Evolutionary conservation across 2,888 invertebrate genomes (phyloP).

Genomic region (Entomobrya proxima): DNA sequence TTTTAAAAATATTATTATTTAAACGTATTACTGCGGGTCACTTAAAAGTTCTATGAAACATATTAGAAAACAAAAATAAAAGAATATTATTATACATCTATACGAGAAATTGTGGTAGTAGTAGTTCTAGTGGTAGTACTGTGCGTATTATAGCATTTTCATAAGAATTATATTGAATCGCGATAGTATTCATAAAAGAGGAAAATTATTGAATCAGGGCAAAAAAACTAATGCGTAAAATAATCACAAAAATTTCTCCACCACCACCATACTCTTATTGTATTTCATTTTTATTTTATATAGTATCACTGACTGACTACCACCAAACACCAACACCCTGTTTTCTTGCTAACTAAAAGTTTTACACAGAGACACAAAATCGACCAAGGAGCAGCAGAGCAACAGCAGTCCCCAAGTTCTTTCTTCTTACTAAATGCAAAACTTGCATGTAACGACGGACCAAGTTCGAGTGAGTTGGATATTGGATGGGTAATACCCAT

Average conservation of each 20-base stretch:
- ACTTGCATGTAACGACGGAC: slow-evolving; percentile 23
- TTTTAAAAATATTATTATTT: background rate
- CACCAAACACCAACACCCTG: slow-evolving; percentile 30
- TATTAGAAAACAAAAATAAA: background rate
- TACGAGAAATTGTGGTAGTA: background rate
- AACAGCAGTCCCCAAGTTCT: slow-evolving; percentile 29
- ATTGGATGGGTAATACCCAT: background rate
- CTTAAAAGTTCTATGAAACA: background rate
- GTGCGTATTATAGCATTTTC: background rate
- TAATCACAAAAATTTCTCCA: slow-evolving; percentile 7
- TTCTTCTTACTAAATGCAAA: slow-evolving; percentile 41
- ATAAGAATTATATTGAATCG: background rate
- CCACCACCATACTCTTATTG: background rate
- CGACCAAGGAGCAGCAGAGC: background rate
- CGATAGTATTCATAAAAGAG: background rate
- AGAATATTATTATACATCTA: background rate
- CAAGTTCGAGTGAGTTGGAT: background rate
- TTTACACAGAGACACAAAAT: background rate
- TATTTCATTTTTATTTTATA: background rate
- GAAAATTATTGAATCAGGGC: background rate
- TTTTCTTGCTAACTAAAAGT: slow-evolving; percentile 4
- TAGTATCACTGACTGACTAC: background rate
- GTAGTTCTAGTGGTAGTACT: background rate
- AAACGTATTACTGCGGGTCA: background rate
- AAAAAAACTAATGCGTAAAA: slow-evolving; percentile 16